Evolutionary conservation across 2,113 vertebrate genomes (phyloP).

Genomic region (Pterocles orientalis): DNA sequence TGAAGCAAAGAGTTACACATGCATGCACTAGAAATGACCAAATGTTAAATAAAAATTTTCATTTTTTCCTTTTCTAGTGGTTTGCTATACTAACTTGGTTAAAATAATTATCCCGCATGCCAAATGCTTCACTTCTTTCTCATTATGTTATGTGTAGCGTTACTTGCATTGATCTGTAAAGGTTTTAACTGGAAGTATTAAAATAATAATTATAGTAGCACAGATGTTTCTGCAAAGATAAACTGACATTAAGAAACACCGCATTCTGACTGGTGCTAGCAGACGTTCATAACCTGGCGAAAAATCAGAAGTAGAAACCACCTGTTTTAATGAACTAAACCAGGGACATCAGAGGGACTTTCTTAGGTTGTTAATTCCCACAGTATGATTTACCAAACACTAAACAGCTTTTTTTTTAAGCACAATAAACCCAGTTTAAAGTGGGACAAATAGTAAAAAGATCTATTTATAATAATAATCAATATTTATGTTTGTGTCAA

Average conservation of each 20-base stretch:
- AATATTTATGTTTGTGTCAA: background rate
- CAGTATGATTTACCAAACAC: background rate
- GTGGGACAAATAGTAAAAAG: background rate
- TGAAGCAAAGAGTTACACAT: background rate
- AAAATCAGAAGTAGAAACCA: background rate
- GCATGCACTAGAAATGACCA: background rate
- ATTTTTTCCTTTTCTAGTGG: background rate
- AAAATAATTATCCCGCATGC: slow-evolving; percentile 3
- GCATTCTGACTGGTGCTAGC: background rate
- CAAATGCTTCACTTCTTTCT: slow-evolving; percentile 37
- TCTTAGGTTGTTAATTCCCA: background rate
- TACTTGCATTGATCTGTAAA: background rate
- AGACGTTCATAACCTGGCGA: background rate
- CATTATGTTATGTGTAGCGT: background rate
- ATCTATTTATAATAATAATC: background rate
- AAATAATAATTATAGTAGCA: slow-evolving; percentile 45
- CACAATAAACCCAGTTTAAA: background rate
- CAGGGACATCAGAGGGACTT: background rate
- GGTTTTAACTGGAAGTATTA: slow-evolving; percentile 10
- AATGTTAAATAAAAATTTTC: background rate
- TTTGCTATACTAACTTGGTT: background rate
- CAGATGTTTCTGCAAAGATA: slow-evolving; percentile 55
- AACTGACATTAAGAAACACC: background rate
- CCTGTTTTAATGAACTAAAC: background rate
- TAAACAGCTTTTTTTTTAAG: background rate